Evolutionary conservation across 2,113 vertebrate genomes (phyloP).

Genomic region (Vidua macroura): DNA sequence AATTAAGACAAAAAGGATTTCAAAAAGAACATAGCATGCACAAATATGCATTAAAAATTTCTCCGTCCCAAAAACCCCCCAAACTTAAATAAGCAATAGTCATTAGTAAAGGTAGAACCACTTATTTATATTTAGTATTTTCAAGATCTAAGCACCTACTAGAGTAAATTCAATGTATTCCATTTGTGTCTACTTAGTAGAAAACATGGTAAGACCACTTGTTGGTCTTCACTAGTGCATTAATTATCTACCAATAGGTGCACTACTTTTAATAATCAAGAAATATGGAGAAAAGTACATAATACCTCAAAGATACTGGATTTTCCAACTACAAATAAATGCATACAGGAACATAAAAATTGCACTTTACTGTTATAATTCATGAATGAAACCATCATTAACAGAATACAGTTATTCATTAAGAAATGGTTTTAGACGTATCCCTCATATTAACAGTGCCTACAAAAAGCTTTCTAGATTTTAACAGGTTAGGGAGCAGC

Average conservation of each 20-base stretch:
- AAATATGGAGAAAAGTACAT: neutral
- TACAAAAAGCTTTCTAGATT: neutral
- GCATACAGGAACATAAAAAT: neutral
- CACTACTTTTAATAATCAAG: neutral
- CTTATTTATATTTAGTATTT: neutral
- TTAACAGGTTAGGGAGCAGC: neutral
- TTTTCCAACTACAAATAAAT: neutral
- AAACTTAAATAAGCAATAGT: neutral
- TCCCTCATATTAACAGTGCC: neutral
- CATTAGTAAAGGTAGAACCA: neutral
- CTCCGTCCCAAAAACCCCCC: neutral
- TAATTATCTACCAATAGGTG: neutral
- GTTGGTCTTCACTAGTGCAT: neutral
- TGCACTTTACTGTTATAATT: neutral
- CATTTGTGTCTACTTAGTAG: neutral
- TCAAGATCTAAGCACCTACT: neutral
- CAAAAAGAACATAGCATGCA: slow-evolving; percentile 61
- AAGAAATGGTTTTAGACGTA: neutral
- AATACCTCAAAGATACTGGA: neutral
- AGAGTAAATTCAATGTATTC: neutral
- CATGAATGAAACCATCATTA: neutral
- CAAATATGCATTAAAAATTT: slow-evolving; percentile 51
- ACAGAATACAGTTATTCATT: neutral
- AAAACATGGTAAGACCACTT: neutral
- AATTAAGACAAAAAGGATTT: slow-evolving; percentile 76